Percentiles rank a stretch among this genome's conserved stretches.
phyloP scores from a whole-genome alignment of 1,140 invertebrate species.

The Drosophila tristis region DNA sequence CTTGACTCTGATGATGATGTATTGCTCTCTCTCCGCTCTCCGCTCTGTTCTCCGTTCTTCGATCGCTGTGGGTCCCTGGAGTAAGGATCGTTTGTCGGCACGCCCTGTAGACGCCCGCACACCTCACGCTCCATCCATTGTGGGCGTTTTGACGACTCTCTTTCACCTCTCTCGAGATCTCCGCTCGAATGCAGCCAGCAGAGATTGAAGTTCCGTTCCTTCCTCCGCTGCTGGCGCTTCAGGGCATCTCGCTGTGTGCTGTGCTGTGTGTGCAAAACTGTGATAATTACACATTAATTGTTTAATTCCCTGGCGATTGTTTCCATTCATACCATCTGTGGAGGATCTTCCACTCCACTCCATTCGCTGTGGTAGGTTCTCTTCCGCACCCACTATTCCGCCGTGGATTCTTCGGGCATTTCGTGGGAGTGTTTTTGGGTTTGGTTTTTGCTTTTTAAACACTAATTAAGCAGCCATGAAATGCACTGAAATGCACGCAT shows the following conservation, averaged over 20 bases:
- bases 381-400: slow-evolving; percentile 31
- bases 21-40: slow-evolving; percentile 37
- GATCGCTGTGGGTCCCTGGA: slow-evolving; percentile 14
- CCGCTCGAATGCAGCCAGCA: slow-evolving; percentile 4
- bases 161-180: slow-evolving; percentile 3
- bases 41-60: too few species aligned
- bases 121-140: slow-evolving; percentile 17
- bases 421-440: slow-evolving; percentile 61
- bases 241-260: slow-evolving; percentile 40
- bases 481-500: slow-evolving; percentile 42
- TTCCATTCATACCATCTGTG: slow-evolving; percentile 45
- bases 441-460: slow-evolving; percentile 32
- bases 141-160: slow-evolving; percentile 74
- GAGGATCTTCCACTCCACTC: neutral
- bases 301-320: slow-evolving; percentile 70
- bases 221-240: slow-evolving; percentile 39
- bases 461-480: slow-evolving; percentile 73
- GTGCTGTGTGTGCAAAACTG: slow-evolving; percentile 40
- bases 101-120: slow-evolving; percentile 65
- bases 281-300: slow-evolving; percentile 81
- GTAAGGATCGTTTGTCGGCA: slow-evolving; percentile 63
- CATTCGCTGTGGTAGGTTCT: slow-evolving; percentile 60
- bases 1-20: slow-evolving; percentile 67
- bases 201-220: slow-evolving; percentile 6
- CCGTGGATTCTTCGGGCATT: neutral